A percentile compares a stretch with the other conserved stretches of the same genome.
These are phyloP conservation scores for Tenodera sinensis DNA, from an alignment of 2,888 invertebrate species.

Conservation along the genomic window DNA sequence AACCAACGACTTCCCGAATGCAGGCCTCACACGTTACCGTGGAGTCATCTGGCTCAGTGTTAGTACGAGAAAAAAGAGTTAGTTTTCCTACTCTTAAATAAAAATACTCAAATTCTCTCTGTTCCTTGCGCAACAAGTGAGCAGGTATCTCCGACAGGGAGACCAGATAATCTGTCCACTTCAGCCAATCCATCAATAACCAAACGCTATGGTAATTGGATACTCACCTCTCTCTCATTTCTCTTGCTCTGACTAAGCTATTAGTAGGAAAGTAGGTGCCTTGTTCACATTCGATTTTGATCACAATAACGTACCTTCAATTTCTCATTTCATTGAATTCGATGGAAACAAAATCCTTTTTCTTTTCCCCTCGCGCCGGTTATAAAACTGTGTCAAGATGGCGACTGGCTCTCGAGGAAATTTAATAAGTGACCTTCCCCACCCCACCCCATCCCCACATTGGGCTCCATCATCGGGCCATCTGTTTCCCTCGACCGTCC, in stretches of 20 bases:
- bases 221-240: not conserved
- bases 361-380: not conserved
- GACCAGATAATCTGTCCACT: not conserved
- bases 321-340: not conserved
- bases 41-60: no score
- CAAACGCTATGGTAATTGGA: not conserved
- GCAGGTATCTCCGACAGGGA: not conserved
- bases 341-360: not conserved
- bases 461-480: not conserved
- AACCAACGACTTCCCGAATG: no score
- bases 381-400: not conserved
- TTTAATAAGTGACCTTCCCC: not conserved
- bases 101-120: no score
- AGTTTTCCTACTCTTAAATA: no score
- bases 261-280: not conserved
- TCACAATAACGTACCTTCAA: not conserved
- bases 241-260: not conserved
- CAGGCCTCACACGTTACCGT: no score
- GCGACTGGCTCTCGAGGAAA: not conserved
- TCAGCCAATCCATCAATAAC: not conserved
- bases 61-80: no score
- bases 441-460: not conserved
- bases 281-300: not conserved
- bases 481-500: not conserved
- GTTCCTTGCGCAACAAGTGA: no score